phyloP scores from a whole-genome alignment of 2,113 vertebrate species.

The Amphilophus citrinellus region DNA sequence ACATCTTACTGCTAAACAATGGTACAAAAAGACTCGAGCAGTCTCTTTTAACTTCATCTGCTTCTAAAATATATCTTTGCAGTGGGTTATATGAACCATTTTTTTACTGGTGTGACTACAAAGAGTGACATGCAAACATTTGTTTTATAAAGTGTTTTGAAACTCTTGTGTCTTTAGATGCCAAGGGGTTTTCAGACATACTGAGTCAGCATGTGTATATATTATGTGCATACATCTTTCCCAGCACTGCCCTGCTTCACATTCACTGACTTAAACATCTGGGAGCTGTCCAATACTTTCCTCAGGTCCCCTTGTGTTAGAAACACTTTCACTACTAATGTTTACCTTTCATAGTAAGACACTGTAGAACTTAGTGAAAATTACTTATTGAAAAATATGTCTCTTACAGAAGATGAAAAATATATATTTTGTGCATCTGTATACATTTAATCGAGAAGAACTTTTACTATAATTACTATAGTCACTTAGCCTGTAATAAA shows the following conservation, averaged over 20 bases:
- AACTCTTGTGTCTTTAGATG: conserved; percentile 1
- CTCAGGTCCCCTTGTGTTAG: neutral
- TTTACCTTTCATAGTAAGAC: neutral
- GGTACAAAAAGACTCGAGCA: neutral
- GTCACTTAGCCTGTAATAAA: conserved; percentile 5
- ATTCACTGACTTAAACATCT: conserved; percentile 26
- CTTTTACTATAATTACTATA: neutral
- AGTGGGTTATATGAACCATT: neutral
- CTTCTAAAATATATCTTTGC: neutral
- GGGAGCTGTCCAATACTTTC: conserved; percentile 29
- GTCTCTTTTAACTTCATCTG: neutral
- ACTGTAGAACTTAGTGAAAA: neutral
- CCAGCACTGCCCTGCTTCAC: conserved; percentile 13
- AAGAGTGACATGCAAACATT: neutral
- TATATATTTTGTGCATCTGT: neutral
- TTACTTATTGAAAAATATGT: no score
- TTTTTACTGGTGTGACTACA: neutral
- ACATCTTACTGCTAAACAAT: neutral
- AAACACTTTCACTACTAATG: neutral
- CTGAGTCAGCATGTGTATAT: conserved; percentile 13
- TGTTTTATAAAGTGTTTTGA: conserved; percentile 9
- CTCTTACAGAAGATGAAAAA: neutral
- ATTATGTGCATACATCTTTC: conserved; percentile 21
- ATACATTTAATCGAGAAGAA: neutral
- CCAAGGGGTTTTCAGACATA: conserved; percentile 6